These are phyloP conservation scores for Caretta caretta DNA, from an alignment of 2,113 vertebrate species.

Conservation along the genomic window DNA sequence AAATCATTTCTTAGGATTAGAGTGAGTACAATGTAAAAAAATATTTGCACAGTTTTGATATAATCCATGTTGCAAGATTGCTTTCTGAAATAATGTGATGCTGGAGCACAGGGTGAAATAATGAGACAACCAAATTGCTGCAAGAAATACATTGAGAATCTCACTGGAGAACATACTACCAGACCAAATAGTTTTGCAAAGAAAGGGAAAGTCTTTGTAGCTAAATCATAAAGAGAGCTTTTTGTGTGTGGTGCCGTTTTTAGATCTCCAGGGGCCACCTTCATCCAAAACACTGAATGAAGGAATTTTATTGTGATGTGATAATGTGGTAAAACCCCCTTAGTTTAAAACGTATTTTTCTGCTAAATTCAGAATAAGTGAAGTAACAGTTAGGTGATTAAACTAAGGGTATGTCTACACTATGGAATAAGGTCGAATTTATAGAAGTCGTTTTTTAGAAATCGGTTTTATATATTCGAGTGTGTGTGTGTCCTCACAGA, in stretches of 20 bases:
- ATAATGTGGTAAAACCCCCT: background rate
- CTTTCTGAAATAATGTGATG: background rate
- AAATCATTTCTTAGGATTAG: background rate
- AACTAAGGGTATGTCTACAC: background rate
- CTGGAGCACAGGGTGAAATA: background rate
- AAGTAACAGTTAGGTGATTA: background rate
- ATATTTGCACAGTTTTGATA: background rate
- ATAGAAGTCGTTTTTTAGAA: too few relatives aligned
- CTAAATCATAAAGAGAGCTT: background rate
- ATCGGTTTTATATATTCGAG: too few relatives aligned
- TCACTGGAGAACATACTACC: background rate
- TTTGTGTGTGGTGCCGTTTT: background rate
- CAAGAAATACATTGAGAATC: background rate
- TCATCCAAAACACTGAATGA: background rate
- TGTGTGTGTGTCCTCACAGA: too few relatives aligned
- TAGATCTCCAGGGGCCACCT: background rate
- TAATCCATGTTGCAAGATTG: rapidly evolving
- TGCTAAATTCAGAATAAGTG: background rate
- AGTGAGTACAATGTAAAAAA: background rate
- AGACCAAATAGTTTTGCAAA: background rate
- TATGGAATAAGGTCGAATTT: too few relatives aligned
- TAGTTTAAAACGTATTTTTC: background rate
- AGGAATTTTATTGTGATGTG: background rate
- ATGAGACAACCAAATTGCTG: background rate
- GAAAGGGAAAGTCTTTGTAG: background rate